These are phyloP conservation scores for Geophilus truncorum DNA, from an alignment of 2,888 invertebrate species.

Conservation along the genomic window DNA sequence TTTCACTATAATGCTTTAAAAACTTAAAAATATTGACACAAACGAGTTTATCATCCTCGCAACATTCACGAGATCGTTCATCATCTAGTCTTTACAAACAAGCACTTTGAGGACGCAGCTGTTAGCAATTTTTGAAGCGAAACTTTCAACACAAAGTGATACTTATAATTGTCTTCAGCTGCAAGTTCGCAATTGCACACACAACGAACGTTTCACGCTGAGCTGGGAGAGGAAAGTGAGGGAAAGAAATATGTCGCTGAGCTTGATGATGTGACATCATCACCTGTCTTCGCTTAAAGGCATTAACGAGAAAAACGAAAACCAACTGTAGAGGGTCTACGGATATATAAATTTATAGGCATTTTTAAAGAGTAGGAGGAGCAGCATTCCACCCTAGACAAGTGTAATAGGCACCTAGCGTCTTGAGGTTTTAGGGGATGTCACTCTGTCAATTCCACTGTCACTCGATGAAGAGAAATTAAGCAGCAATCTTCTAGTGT, in stretches of 20 bases:
- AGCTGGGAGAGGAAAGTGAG: not conserved
- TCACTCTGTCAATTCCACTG: constrained; percentile 6
- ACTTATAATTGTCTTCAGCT: constrained; percentile 2
- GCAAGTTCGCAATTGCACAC: too few species aligned
- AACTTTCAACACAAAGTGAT: not conserved
- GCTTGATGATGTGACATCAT: not conserved
- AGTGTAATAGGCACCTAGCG: constrained; percentile 6
- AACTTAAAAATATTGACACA: constrained; percentile 9
- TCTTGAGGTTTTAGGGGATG: constrained; percentile 15
- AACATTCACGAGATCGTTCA: not conserved
- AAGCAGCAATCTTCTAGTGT: constrained; percentile 4
- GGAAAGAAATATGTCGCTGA: not conserved
- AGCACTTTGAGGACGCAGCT: not conserved
- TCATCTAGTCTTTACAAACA: constrained; percentile 2
- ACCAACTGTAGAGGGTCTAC: too few species aligned
- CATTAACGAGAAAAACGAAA: too few species aligned
- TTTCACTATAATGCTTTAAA: not conserved
- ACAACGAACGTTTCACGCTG: too few species aligned
- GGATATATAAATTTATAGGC: too few species aligned
- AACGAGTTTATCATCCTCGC: constrained; percentile 11
- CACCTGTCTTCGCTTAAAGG: not conserved
- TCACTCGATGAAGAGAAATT: constrained; percentile 17
- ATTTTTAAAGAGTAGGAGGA: too few species aligned
- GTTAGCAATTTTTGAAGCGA: constrained; percentile 6
- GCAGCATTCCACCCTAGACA: not conserved